Evolutionary conservation across 1,140 invertebrate species (phyloP), one percentile per base, ranked within the genome.

Genomic region (Lucilia cuprina): DNA sequence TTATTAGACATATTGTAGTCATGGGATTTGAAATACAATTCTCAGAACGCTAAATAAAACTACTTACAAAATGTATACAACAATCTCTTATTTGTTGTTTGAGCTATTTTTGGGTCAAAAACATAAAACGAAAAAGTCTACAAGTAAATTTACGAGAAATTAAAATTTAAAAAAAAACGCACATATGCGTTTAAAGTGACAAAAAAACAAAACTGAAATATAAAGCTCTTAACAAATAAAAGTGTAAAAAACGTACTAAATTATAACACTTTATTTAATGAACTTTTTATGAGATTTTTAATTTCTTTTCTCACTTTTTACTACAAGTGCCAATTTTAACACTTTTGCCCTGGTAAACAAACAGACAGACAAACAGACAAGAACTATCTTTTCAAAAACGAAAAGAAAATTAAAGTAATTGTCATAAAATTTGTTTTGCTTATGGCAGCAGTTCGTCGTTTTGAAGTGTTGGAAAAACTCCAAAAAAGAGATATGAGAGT

Each of bases 51-150:
- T 14, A 17, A 17, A 12, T 0, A 55, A 12, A 55, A 55, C 12
- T 10, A 55, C 12, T 30, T 30, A 30, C 25, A 2, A 60, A n/a
- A 60, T 5, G 14, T 60, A n/a, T 60, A 60, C n/a, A n/a, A 60
- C 55, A 60, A 2, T 60, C 55, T 60, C 55, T 60, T 60, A n/a
- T 60, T n/a, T 74, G 70, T 25, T 78, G 75, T 35, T 78, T 35
- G 75, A 47, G 35, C 14, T 78, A 78, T 78, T 78, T 78, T 78
- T 78, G 47, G 74, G 74, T 75, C 74, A 75, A 75, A 75, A 75
- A 41, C 35, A 41, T 47, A 41, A 60, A 60, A 14, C n/a, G 14
- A 60, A 41, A 41, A 3, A 2, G 41, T 41, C 41, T 41, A 41
- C 41, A 41, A 41, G 41, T 41, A 41, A 41, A 41, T 41, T 41